phyloP scores from a whole-genome alignment of 1,140 invertebrate species.

The Drosophila nebulosa region DNA sequence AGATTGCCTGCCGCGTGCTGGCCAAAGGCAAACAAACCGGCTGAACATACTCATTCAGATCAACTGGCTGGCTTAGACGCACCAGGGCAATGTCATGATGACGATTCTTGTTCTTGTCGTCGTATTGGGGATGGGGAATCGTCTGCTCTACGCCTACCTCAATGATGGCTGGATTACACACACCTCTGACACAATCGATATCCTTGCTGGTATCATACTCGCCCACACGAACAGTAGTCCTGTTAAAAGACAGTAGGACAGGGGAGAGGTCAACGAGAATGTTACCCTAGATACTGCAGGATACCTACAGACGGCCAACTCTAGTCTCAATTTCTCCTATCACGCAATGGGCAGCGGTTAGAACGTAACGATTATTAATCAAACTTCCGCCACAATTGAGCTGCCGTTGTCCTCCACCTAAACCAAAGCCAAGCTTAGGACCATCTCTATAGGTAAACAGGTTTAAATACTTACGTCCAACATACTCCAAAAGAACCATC shows the following conservation, averaged over 20 bases:
- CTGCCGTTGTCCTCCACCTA: constrained; percentile 53
- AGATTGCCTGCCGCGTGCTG: constrained; percentile 47
- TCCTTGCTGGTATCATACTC: constrained; percentile 84
- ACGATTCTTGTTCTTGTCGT: constrained; percentile 35
- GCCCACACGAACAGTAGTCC: constrained; percentile 83
- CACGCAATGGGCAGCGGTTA: constrained; percentile 94
- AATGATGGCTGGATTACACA: constrained; percentile 70
- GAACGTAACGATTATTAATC: constrained; percentile 83
- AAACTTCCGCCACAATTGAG: constrained; percentile 84
- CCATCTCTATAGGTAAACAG: too few species aligned
- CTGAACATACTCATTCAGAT: constrained; percentile 86
- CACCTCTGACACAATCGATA: constrained; percentile 82
- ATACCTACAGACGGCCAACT: constrained; percentile 67
- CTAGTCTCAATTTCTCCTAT: constrained; percentile 81
- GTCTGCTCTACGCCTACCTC: constrained; percentile 72
- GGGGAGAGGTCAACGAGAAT: too few species aligned
- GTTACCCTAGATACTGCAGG: neutral
- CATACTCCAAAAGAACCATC: constrained; percentile 85
- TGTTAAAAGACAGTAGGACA: too few species aligned
- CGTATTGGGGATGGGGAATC: constrained; percentile 79
- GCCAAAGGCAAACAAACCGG: constrained; percentile 88
- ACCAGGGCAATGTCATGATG: constrained; percentile 89
- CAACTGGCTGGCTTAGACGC: constrained; percentile 87
- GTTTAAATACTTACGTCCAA: constrained; percentile 44
- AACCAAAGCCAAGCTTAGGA: too few species aligned